Evolutionary conservation across 2,888 invertebrate genomes (phyloP), one percentile per base, ranked within the genome.

Genomic region (Microplitis manilae): DNA sequence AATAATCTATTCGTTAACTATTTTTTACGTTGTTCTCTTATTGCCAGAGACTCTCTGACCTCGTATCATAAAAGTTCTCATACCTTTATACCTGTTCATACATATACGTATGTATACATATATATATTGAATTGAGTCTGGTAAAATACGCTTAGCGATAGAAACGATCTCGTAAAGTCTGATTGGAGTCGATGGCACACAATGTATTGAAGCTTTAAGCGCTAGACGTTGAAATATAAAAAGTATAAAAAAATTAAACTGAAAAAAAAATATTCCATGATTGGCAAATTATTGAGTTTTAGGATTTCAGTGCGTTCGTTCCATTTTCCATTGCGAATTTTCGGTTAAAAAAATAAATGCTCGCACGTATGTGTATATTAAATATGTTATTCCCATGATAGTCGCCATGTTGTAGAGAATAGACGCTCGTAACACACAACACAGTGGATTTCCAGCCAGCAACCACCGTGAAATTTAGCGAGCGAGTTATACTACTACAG

Each of bases 381-480:
- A 17, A n/a, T 30, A 30, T 39, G 50, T 20, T 15, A 59, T 70
- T 60, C 68, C 15, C n/a, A 40, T n/a, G 68, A 6, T 68, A 6
- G 41, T 40, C 62, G 72, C 72, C 72, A 73, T 73, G 67, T 73
- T 73, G 73, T 65, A 30, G 2, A 30, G 4, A 30, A 30, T 30
- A 30, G 73, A 50, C 59, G n/a, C 67, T 39, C 30, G 73, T 73
- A 73, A 13, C 13, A 50, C 50, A 50, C 50, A 50, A 50, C 50
- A 50, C 9, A 50, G 50, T 73, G 73, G 67, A 73, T 73, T 65
- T 20, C 30, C 67, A 65, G n/a, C 73, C 60, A 65, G n/a, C 73
- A 67, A 73, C 73, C 67, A 73, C 73, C 67, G 73, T 73, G 73
- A 67, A 73, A 73, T 73, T 73, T 67, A 73, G 73, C 73, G 59